Evolutionary conservation across 2,113 vertebrate species (phyloP), one percentile per base, ranked within the genome.

Genomic region (Chlorodrepanis virens): DNA sequence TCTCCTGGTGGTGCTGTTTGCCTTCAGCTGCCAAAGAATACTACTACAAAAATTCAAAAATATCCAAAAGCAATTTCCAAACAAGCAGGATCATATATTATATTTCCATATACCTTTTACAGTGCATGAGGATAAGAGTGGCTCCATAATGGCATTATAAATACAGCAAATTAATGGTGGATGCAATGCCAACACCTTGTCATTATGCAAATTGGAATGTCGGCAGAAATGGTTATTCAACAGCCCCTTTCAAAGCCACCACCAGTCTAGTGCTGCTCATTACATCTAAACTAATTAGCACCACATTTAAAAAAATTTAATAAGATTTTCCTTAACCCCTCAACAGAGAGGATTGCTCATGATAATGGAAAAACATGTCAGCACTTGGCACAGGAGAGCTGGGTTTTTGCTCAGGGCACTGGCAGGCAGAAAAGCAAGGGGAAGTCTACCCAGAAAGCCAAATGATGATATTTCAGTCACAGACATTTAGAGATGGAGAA

Each of bases 101-200:
- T 72, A 65, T 86, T 96, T 93, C 56, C 77, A 86, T 89, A 90
- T 69, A 94, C 82, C 67, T 93, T 91, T 92, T 86, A 79, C 22
- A 94, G 89, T 5, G n/a, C 2, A 1, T 1, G 22, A 91, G 93
- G 84, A 42, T 44, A 88, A 92, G 74, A 83, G 87, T 47, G 61
- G 91, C 88, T 89, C 59, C 57, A 42, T 95, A 97, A 96, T 88
- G 91, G 75, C 69, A 49, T 95, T 93, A 95, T 96, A 97, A 94
- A 97, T 91, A 97, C 27, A 92, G 88, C 95, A 96, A 97, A 97
- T 94, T 96, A 96, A 97, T 97, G 97, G 95, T 69, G 89, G 96
- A 90, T 94, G 89, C 87, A 92, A 44, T 65, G 89, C 95, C 94
- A 97, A 85, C 96, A 96, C 95, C 93, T 94, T 80, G 92, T 97